Base-by-base conservation (phyloP, 2,888 invertebrate genomes). In the Phragmatobia fuliginosa region DNA sequence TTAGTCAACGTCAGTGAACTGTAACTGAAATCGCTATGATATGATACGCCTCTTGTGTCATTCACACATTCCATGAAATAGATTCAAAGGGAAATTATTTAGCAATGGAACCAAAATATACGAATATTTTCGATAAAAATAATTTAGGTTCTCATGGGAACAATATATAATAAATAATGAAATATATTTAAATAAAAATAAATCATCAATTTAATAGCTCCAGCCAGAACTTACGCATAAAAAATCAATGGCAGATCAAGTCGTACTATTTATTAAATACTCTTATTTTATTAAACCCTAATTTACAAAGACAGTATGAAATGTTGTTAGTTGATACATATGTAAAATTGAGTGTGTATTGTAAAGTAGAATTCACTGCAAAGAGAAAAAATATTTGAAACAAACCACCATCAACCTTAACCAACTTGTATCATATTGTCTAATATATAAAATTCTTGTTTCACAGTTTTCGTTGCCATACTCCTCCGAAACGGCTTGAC, bases 1-100 rank as follows among this genome's bases (percentile, higher is more conserved):
- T 60, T 60, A 21, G 32, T 60, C 60, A 60, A 33, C 60, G 60
- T 33, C 60, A 59, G 60, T 33, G 60, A 60, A 60, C 33, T 33
- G 60, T 32, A 16, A 28, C 56, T 16, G 56, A 16, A 56, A 56
- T 28, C 28, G 28, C 16, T 28, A 56, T 6, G 56, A 16, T 16
- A 56, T 56, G 56, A 56, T 28, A 56, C 56, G 56, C 56, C 56
- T 5, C 56, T 8, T 16, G 28, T 28, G 28, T 56, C 56, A 56
- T 56, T 28, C 56, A 56, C 56, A 56, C 16, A 7, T 56, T 16
- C 28, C 7, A 33, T 33, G 2, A 68, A 38, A 62, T 72, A 62
- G 62, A 49, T 36, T 63, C 45, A 49, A 49, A 49, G 45, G 1
- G 45, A 49, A 49, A 49, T 21, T 21, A 45, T 45, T 45, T 45